phyloP scores from a whole-genome alignment of 2,797 vertebrate species.

The Phylloscopus collybita region DNA sequence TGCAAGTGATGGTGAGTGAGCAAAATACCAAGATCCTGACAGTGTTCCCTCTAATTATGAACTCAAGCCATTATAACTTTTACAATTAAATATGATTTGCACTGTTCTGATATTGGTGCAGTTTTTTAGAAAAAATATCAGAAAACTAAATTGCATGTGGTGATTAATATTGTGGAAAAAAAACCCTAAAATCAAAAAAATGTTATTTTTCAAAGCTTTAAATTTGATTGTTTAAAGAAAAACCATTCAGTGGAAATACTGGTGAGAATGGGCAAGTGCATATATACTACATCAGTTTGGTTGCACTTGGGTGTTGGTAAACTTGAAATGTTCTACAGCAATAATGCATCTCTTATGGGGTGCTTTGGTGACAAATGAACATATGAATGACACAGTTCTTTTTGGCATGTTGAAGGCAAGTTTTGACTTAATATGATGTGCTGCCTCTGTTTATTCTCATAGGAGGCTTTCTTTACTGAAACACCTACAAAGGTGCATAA shows the following conservation, averaged over 20 bases:
- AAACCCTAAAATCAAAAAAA: conserved; percentile 53
- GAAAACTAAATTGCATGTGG: conserved; percentile 81
- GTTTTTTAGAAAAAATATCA: conserved; percentile 82
- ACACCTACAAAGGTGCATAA: conserved; percentile 57
- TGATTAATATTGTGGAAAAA: conserved; percentile 66
- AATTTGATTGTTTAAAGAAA: conserved; percentile 71
- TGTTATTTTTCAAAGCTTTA: conserved; percentile 75
- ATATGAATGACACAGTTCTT: conserved; percentile 18
- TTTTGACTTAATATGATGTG: conserved; percentile 65
- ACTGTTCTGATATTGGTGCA: conserved; percentile 86
- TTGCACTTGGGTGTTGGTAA: conserved; percentile 73
- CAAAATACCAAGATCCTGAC: conserved; percentile 77
- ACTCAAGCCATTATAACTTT: conserved; percentile 86
- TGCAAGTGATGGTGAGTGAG: conserved; percentile 76
- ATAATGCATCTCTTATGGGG: conserved; percentile 70
- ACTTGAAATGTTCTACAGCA: conserved; percentile 76
- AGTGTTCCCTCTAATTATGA: conserved; percentile 83
- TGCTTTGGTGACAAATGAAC: conserved; percentile 70
- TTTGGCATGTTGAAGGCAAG: conserved; percentile 68
- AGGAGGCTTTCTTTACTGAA: conserved; percentile 71
- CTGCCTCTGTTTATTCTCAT: conserved; percentile 69
- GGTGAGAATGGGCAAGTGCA: conserved; percentile 77
- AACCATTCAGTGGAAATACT: conserved; percentile 53
- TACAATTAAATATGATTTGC: conserved; percentile 87
- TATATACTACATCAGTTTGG: conserved; percentile 67